Conservation (phyloP, 1,140 invertebrate genomes). For the Drosophila chauvacae region DNA sequence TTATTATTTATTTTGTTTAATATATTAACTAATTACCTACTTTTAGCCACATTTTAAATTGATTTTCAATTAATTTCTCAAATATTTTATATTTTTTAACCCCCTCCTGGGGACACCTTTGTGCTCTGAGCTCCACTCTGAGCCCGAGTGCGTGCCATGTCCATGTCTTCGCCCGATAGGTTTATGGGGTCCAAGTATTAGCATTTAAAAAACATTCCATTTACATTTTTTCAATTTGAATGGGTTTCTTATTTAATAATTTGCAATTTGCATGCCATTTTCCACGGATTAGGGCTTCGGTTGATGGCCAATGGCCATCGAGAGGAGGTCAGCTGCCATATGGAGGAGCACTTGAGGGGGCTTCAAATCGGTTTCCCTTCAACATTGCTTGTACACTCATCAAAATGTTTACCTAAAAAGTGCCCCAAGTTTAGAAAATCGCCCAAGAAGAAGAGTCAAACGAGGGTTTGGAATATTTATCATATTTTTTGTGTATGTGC, state of each 20-base stretch:
- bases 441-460: too few relatives aligned
- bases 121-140: background rate
- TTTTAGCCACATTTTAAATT: too few relatives aligned
- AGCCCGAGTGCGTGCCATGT: background rate
- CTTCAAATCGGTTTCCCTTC: background rate
- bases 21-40: too few relatives aligned
- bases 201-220: conserved; percentile 70
- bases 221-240: conserved; percentile 79
- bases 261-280: conserved; percentile 77
- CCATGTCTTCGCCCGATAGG: conserved; percentile 13
- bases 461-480: too few relatives aligned
- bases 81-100: background rate
- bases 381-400: background rate
- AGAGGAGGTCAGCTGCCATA: conserved; percentile 42
- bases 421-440: too few relatives aligned
- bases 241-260: conserved; percentile 70
- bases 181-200: conserved; percentile 51
- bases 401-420: too few relatives aligned
- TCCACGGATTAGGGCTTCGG: conserved; percentile 11
- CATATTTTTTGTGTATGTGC: too few relatives aligned
- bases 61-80: background rate
- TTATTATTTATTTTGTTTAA: too few relatives aligned
- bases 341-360: conserved; percentile 12
- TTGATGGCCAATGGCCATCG: conserved; percentile 22
- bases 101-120: background rate